These are phyloP conservation scores for Chelmon rostratus DNA, from an alignment of 2,797 vertebrate species.

Conservation along the genomic window DNA sequence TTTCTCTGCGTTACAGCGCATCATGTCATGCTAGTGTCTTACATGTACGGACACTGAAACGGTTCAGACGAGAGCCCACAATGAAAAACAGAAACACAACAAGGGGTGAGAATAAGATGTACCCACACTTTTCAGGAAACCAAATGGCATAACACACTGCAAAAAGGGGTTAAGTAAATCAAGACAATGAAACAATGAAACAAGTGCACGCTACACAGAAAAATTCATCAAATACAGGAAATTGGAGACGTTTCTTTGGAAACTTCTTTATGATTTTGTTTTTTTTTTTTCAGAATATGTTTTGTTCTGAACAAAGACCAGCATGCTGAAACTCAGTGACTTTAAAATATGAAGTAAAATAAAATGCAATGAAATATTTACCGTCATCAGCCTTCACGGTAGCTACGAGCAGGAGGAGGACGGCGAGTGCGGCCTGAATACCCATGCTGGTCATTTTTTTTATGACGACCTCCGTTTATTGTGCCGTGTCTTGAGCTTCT, in stretches of 20 bases:
- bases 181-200: neutral
- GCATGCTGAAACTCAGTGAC: fast-evolving
- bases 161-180: fast-evolving
- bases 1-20: fast-evolving
- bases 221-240: conserved; percentile 21
- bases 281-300: fast-evolving
- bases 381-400: fast-evolving
- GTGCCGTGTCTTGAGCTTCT: neutral
- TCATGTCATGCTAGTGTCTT: fast-evolving
- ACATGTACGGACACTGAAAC: neutral
- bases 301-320: neutral
- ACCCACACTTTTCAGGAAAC: neutral
- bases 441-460: conserved; percentile 39
- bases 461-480: neutral
- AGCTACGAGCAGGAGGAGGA: conserved; percentile 44
- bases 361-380: conserved; percentile 26
- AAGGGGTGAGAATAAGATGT: neutral
- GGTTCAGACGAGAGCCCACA: neutral
- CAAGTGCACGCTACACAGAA: neutral
- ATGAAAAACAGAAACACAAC: neutral
- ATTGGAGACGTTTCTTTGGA: fast-evolving
- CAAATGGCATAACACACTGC: neutral
- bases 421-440: conserved; percentile 1
- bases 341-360: neutral
- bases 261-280: neutral